Base-by-base conservation (phyloP, 2,888 invertebrate genomes). In the Lamellibrachia columna region DNA sequence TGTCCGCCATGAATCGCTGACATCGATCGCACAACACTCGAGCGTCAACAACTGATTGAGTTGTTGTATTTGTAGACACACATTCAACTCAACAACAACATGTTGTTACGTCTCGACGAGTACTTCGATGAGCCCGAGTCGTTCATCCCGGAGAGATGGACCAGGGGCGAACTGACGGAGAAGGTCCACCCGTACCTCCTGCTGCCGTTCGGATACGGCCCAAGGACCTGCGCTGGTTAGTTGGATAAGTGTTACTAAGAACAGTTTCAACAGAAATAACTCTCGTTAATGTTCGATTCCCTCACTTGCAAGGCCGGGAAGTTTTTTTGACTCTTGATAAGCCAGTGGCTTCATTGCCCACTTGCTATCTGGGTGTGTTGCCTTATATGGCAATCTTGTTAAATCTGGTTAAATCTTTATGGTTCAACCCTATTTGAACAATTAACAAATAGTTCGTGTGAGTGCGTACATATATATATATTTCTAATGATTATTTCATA, bases 61-160 rank as follows among this genome's bases (percentile, higher is more conserved):
- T 6, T 75, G 75, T 75, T 75, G 9, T 52, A 7, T n/a, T 90
- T 91, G 7, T 95, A 97, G 96, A 97, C 97, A 1, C 95, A 95
- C 91, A 95, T 97, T 22, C 96, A 96, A 93, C 93, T 97, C 93
- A 96, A 97, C 94, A 96, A 96, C 93, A 96, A 95, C 94, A 96
- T 96, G 6, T 95, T 96, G 92, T 96, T 96, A 92, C 93, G 95
- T 52, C 95, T 96, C 92, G 95, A 95, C 7, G 96, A 97, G 92
- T 97, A 98, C 94, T 98, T 97, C 95, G 97, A 97, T 0, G 96
- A 97, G n/a, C 97, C 98, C 7, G 95, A 97, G 0, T 97, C 97
- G 93, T 98, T 97, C 95, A 95, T 97, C 91, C 98, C 98, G 0
- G 98, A 98, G 95, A 97, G 98, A 91, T 98, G 98, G 98, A 95